phyloP scores from a whole-genome alignment of 2,113 vertebrate genomes.

The Cnemophilus loriae region DNA sequence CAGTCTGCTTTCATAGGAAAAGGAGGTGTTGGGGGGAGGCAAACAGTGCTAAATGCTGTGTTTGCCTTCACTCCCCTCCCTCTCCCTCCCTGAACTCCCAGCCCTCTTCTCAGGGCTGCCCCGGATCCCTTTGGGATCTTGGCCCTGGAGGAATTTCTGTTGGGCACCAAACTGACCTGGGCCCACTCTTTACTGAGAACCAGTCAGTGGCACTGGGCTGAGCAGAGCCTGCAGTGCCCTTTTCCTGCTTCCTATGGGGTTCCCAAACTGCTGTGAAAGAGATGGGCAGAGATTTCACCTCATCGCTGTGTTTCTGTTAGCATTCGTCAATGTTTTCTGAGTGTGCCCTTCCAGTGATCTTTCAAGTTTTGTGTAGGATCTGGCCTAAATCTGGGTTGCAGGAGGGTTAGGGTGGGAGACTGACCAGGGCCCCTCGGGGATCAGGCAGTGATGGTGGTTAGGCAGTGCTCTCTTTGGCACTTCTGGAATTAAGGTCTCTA shows the following conservation, averaged over 20 bases:
- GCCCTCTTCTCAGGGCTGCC: background rate
- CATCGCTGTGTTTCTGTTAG: background rate
- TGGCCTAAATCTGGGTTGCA: background rate
- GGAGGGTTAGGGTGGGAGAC: background rate
- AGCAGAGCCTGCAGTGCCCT: background rate
- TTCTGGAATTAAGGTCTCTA: background rate
- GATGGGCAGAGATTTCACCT: background rate
- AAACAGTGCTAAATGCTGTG: background rate
- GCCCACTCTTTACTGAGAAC: background rate
- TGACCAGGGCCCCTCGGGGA: rapidly evolving
- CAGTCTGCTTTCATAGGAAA: background rate
- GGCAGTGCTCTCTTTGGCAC: background rate
- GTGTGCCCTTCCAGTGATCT: background rate
- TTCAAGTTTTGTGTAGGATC: background rate
- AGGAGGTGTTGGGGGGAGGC: background rate
- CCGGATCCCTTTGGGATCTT: background rate
- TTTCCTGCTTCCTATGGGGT: background rate
- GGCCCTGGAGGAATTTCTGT: background rate
- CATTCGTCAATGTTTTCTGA: background rate
- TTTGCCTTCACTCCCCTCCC: background rate
- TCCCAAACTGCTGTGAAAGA: background rate
- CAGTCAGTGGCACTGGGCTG: background rate
- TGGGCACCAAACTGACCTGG: background rate
- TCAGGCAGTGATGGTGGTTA: background rate
- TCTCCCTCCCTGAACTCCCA: background rate